Conservation (phyloP, 2,797 vertebrate species). For the Poeciliopsis turneri region DNA sequence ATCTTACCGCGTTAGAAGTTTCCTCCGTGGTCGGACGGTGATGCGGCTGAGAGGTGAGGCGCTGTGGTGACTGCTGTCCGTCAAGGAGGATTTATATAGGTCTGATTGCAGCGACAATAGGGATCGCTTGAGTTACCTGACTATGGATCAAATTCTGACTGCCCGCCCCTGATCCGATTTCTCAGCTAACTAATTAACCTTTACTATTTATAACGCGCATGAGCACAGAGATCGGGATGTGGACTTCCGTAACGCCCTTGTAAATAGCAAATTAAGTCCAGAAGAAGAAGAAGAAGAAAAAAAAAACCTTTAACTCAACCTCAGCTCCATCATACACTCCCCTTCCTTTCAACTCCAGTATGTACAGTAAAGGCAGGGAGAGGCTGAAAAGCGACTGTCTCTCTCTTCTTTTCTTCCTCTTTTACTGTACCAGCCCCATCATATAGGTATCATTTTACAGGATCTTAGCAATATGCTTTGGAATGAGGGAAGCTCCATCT, state of each 20-base stretch:
- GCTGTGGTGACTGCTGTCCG: constrained; percentile 77
- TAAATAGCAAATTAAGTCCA: constrained; percentile 70
- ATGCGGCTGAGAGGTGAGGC: constrained; percentile 73
- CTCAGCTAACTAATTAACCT: constrained; percentile 93
- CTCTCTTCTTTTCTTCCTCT: constrained; percentile 27
- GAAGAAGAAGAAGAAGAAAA: no score
- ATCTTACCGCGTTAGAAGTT: constrained; percentile 67
- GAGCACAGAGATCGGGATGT: constrained; percentile 53
- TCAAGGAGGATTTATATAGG: constrained; percentile 91
- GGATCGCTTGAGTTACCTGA: constrained; percentile 91
- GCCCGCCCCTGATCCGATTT: constrained; percentile 90
- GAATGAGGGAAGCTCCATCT: background rate
- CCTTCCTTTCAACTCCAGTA: constrained; percentile 56
- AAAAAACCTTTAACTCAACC: constrained; percentile 19
- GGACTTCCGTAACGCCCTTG: constrained; percentile 68
- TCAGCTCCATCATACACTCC: constrained; percentile 38
- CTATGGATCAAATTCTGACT: constrained; percentile 90
- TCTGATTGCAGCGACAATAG: constrained; percentile 87
- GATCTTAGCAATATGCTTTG: background rate
- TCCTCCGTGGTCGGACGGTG: constrained; percentile 59
- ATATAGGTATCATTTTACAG: constrained; percentile 55
- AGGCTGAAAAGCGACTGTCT: constrained; percentile 47
- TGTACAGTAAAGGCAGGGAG: constrained; percentile 53
- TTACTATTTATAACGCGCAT: constrained; percentile 90
- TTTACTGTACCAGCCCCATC: constrained; percentile 25